phyloP scores from a whole-genome alignment of 1,140 invertebrate species.

The Muscidifurax raptorellus region DNA sequence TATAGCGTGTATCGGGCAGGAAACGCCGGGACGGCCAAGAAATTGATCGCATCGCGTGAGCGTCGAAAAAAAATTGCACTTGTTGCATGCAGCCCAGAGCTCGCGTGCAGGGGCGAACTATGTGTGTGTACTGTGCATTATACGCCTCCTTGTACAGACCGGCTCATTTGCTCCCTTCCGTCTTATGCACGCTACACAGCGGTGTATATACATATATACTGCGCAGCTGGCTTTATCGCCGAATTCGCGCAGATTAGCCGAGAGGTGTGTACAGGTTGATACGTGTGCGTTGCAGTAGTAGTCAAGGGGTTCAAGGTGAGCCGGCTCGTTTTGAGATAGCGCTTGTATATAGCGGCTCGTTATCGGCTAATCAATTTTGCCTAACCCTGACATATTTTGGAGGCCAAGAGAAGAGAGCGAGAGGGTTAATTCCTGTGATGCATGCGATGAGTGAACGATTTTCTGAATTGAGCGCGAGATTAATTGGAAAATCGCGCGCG shows the following conservation, averaged over 20 bases:
- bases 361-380: background rate
- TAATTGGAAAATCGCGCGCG: background rate
- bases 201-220: too few species aligned
- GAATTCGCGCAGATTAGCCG: background rate
- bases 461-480: background rate
- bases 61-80: conserved; percentile 54
- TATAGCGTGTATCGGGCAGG: conserved; percentile 6
- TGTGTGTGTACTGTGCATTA: background rate
- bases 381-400: background rate
- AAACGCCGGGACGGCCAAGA: conserved; percentile 46
- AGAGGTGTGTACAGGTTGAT: background rate
- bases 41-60: conserved; percentile 55
- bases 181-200: background rate
- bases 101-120: conserved; percentile 44
- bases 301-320: background rate
- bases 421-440: background rate
- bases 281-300: background rate
- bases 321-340: background rate
- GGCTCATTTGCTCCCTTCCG: conserved; percentile 47
- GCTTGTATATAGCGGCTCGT: background rate
- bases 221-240: background rate
- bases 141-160: background rate
- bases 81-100: conserved; percentile 54
- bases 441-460: background rate
- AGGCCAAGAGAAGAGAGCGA: background rate